Conservation (phyloP, 2,113 vertebrate species). For the Salvelinus alpinus region DNA sequence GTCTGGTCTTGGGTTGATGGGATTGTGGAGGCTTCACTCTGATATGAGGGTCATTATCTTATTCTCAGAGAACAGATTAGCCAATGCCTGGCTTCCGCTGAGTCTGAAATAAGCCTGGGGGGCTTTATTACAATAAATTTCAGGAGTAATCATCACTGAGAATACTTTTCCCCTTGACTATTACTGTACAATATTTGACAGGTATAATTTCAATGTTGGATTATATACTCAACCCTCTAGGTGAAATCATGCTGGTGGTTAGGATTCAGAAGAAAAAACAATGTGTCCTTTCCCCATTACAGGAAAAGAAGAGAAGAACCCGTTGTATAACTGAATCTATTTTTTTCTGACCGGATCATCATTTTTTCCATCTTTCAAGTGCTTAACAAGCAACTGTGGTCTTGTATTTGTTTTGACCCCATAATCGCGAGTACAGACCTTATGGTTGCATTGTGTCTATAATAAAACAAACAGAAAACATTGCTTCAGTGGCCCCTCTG, state of each 20-base stretch:
- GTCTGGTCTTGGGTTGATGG: constrained; percentile 12
- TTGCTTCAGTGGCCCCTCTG: constrained; percentile 22
- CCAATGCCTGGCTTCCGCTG: constrained; percentile 1
- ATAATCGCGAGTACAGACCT: constrained; percentile 27
- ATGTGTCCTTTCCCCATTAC: constrained; percentile 33
- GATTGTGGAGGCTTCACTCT: constrained; percentile 17
- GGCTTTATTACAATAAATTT: constrained; percentile 47
- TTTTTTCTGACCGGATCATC: too few species aligned
- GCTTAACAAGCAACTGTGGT: too few species aligned
- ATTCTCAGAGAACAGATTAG: constrained; percentile 42
- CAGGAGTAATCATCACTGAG: constrained; percentile 38
- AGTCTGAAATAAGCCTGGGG: constrained; percentile 31
- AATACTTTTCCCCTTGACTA: constrained; percentile 25
- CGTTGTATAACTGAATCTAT: not conserved
- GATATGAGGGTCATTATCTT: constrained; percentile 40
- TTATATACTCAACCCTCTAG: constrained; percentile 35
- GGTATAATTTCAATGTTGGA: constrained; percentile 43
- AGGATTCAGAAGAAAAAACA: constrained; percentile 20
- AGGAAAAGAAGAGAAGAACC: constrained; percentile 36
- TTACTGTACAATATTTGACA: constrained; percentile 25
- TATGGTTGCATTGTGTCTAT: constrained; percentile 22
- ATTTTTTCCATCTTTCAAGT: too few species aligned
- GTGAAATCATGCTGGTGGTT: constrained; percentile 21
- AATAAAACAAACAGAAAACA: constrained; percentile 46
- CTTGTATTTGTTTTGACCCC: constrained; percentile 28